These are phyloP conservation scores for Ciconia stormi DNA, from an alignment of 2,113 vertebrate species.

Conservation along the genomic window DNA sequence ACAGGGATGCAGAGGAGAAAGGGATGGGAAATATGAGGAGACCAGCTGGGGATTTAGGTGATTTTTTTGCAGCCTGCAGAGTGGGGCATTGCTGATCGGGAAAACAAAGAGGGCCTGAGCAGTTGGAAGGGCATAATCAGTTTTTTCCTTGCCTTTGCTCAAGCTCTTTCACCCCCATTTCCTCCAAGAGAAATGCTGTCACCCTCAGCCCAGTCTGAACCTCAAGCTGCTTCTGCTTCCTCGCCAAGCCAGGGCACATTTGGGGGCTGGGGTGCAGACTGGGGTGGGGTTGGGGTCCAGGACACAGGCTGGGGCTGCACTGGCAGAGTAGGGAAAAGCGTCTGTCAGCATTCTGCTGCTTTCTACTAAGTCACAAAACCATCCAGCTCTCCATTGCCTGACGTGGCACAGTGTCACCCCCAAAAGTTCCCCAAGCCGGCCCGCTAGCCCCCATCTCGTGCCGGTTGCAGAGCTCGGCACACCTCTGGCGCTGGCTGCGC, in stretches of 20 bases:
- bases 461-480: neutral
- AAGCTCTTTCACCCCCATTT: neutral
- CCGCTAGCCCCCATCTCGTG: rapidly evolving
- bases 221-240: neutral
- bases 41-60: neutral
- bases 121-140: neutral
- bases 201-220: neutral
- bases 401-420: neutral
- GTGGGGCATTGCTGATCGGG: rapidly evolving
- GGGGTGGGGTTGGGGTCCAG: neutral
- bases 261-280: neutral
- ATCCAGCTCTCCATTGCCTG: neutral
- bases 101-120: neutral
- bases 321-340: neutral
- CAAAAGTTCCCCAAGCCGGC: neutral
- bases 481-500: neutral
- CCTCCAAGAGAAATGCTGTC: neutral
- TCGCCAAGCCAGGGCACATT: neutral
- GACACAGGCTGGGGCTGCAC: neutral
- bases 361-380: neutral
- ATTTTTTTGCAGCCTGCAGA: neutral
- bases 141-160: neutral
- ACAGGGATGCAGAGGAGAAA: neutral
- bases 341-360: neutral
- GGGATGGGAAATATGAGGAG: neutral